Percentiles rank a stretch among this genome's conserved stretches.
phyloP scores from a whole-genome alignment of 2,797 vertebrate genomes.

The Xyrichtys novacula region DNA sequence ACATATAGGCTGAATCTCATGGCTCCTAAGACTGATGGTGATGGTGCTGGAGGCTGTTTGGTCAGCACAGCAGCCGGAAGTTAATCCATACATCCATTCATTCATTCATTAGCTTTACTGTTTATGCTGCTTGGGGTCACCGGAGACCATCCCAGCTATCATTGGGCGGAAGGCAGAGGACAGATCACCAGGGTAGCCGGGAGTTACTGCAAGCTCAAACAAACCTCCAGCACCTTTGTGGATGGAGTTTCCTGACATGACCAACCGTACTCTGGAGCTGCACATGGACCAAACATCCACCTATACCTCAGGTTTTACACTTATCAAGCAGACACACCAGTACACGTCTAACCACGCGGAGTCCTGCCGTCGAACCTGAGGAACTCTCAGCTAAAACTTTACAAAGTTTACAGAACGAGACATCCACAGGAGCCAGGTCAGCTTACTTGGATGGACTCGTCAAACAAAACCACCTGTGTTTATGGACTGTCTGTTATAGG shows the following conservation, averaged over 20 bases:
- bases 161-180: no score
- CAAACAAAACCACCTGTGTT: slow-evolving; percentile 14
- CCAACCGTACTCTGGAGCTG: not conserved
- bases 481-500: slow-evolving; percentile 28
- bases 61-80: no score
- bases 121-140: no score
- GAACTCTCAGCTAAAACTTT: not conserved
- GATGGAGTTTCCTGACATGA: not conserved
- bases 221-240: not conserved
- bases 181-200: no score
- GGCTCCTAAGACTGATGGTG: not conserved
- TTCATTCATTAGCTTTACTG: no score
- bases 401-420: no score
- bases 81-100: no score
- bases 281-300: not conserved
- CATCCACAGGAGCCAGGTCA: not conserved
- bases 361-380: no score
- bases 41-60: not conserved
- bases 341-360: no score
- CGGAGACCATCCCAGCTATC: no score
- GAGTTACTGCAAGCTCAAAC: not conserved
- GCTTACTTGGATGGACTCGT: slow-evolving; percentile 22
- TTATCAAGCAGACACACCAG: not conserved
- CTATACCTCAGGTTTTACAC: slow-evolving; percentile 11
- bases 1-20: not conserved